Evolutionary conservation across 2,797 vertebrate genomes (phyloP).

Genomic region (Chrysocyon brachyurus): DNA sequence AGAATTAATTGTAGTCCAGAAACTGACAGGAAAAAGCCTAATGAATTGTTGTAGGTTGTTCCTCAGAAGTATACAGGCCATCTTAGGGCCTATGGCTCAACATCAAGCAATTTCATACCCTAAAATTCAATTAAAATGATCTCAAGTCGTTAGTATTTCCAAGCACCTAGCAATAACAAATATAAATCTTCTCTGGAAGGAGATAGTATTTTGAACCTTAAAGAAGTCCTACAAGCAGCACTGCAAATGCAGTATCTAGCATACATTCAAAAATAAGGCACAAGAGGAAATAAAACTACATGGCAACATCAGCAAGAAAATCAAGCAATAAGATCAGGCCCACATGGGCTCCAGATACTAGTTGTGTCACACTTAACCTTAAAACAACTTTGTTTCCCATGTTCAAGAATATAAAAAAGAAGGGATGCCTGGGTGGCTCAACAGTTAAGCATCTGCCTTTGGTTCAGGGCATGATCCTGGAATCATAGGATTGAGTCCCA

Average conservation of each 20-base stretch:
- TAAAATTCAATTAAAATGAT: not conserved
- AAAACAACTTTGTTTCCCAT: conserved; percentile 8
- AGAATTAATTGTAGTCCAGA: not conserved
- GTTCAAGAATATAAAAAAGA: conserved; percentile 48
- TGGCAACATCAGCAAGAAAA: conserved; percentile 1
- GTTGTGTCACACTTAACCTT: conserved; percentile 50
- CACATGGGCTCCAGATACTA: not conserved
- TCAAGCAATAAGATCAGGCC: conserved; percentile 60
- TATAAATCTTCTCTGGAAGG: conserved; percentile 23
- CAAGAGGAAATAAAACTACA: conserved; percentile 32
- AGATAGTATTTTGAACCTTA: conserved; percentile 29
- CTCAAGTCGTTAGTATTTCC: not conserved
- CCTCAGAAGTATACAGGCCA: not conserved
- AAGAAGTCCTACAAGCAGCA: conserved; percentile 55
- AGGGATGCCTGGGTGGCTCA: not conserved
- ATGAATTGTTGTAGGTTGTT: not conserved
- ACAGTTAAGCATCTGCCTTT: too few species aligned
- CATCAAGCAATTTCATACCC: conserved; percentile 13
- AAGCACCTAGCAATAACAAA: conserved; percentile 45
- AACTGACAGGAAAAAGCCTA: not conserved
- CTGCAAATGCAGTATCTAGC: conserved; percentile 44
- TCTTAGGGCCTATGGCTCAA: not conserved
- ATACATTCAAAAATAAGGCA: conserved; percentile 41
- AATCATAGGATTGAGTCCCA: too few species aligned
- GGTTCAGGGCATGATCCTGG: too few species aligned